These are phyloP conservation scores for Podiceps cristatus DNA, from an alignment of 2,113 vertebrate genomes.

Conservation along the genomic window DNA sequence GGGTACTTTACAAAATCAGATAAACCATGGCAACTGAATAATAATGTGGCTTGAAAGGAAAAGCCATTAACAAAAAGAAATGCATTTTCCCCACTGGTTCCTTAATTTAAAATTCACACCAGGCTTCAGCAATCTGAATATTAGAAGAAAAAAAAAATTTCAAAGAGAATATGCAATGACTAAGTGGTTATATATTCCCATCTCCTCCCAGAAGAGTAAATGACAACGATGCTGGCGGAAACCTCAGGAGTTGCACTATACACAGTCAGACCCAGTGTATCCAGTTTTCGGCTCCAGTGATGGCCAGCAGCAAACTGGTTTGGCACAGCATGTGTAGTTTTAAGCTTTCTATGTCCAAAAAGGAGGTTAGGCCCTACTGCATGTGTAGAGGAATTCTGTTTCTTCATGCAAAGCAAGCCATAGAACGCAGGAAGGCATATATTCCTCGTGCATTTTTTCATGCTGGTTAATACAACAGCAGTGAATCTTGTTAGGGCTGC, in stretches of 20 bases:
- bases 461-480: background rate
- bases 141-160: background rate
- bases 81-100: slow-evolving; percentile 17
- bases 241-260: background rate
- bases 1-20: slow-evolving; percentile 59
- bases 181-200: slow-evolving; percentile 6
- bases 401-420: background rate
- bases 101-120: slow-evolving; percentile 51
- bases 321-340: background rate
- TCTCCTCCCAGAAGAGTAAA: slow-evolving; percentile 33
- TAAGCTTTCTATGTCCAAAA: background rate
- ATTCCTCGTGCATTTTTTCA: background rate
- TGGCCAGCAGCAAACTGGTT: background rate
- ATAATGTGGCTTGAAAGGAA: slow-evolving; percentile 59
- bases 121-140: slow-evolving; percentile 50
- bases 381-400: background rate
- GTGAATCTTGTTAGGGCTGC: background rate
- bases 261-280: background rate
- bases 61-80: slow-evolving; percentile 66
- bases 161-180: slow-evolving; percentile 39
- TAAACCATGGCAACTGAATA: slow-evolving; percentile 70
- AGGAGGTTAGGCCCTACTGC: background rate
- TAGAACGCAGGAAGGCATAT: background rate
- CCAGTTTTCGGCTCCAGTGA: background rate
- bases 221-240: slow-evolving; percentile 16